Base-by-base conservation (phyloP, 2,888 invertebrate species). In the Lycaena phlaeas region DNA sequence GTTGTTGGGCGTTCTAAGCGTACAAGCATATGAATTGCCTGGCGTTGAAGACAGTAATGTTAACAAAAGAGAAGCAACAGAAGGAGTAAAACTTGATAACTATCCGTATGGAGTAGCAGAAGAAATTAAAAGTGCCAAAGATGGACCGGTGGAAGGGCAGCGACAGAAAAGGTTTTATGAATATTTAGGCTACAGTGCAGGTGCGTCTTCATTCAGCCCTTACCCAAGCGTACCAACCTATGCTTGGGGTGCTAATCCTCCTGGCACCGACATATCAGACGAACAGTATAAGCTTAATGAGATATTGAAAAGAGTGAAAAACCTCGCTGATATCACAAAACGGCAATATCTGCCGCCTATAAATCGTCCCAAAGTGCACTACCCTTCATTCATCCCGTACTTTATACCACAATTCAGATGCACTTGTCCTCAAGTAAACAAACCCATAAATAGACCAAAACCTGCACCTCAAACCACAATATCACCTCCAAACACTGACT, bases 21-120 rank as follows among this genome's bases (percentile, higher is more conserved):
- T 67, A 27, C 64, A 68, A 53, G 48, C 57, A 42, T 55, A 51
- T 46, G 64, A 61, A 25, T 49, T 51, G 27, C 72, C 71, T 29
- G 75, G 77, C 10, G 67, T 54, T 42, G 61, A 65, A 31, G 48
- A 36, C 51, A 41, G 54, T 56, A 5, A 55, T 52, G 14, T 56
- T 54, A 46, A 52, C 52, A 18, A 55, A 54, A 45, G 34, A 29
- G 27, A 28, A 12, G 30, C 14, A 11, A 2, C 39, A 7, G 46
- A 56, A 45, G 45, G 50, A 3, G 57, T 52, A 10, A 61, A 54
- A 43, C 48, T 58, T 25, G 58, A 66, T 7, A 41, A 43, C 15
- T 42, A 52, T 45, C 48, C 61, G 3, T 41, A 52, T 12, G 51
- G 45, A 15, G 42, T 48, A 27, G 27, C 50, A 27, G 58, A 54